phyloP scores from a whole-genome alignment of 1,140 invertebrate species.

The Drosophila bocki region DNA sequence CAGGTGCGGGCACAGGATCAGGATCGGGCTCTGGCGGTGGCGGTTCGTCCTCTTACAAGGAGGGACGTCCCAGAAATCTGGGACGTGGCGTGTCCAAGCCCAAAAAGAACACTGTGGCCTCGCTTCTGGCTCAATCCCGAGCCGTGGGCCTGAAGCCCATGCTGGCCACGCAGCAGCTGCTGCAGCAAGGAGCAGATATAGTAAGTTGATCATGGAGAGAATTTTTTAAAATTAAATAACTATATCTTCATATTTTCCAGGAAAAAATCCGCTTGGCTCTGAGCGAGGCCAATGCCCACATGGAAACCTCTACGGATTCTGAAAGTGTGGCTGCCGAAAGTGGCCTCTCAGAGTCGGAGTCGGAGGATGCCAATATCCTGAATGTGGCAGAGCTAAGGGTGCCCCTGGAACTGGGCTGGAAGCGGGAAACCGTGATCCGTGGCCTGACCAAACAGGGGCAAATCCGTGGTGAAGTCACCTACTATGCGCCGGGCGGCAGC shows the following conservation, averaged over 20 bases:
- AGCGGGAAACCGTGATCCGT: constrained; percentile 94
- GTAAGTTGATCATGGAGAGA: constrained; percentile 51
- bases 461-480: constrained; percentile 94
- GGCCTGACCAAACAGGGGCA: constrained; percentile 92
- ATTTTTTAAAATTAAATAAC: not conserved
- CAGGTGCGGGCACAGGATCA: constrained; percentile 36
- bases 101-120: constrained; percentile 96
- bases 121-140: constrained; percentile 92
- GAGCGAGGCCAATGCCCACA: constrained; percentile 85
- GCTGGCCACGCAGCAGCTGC: constrained; percentile 86
- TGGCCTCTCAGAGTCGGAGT: constrained; percentile 82
- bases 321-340: constrained; percentile 87
- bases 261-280: constrained; percentile 86
- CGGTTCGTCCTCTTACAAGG: constrained; percentile 86
- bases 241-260: constrained; percentile 44
- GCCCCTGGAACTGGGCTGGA: constrained; percentile 94
- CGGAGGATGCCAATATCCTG: constrained; percentile 85
- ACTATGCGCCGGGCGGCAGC: constrained; percentile 92
- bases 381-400: constrained; percentile 89
- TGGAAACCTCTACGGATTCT: constrained; percentile 86
- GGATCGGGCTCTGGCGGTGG: constrained; percentile 39
- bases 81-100: constrained; percentile 94
- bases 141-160: constrained; percentile 89
- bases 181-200: constrained; percentile 85
- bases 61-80: constrained; percentile 92